Evolutionary conservation across 2,113 vertebrate genomes (phyloP), one percentile per base, ranked within the genome.

Genomic region (Diglossa brunneiventris): DNA sequence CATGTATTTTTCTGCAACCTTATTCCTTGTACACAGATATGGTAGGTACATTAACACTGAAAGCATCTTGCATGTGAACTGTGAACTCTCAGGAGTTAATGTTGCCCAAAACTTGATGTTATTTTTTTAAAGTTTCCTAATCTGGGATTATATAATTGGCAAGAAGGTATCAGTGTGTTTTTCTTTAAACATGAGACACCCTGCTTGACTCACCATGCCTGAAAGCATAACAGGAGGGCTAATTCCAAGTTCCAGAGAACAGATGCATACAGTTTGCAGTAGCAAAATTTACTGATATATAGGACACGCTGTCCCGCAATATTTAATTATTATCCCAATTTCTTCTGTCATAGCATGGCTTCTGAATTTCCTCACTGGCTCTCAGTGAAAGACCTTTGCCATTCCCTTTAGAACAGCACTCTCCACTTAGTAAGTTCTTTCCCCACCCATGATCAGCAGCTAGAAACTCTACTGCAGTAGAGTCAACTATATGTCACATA

Each of bases 401-500:
- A 50, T 9, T 8, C 6, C 46, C 28, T 84, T 89, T 79, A 79
- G 42, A 72, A 52, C 27, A 76, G 62, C 46, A 80, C 11, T 53
- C 22, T 19, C 11, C 18, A 63, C n/a, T 72, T n/a, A 23, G 4
- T 27, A 52, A 72, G 24, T 37, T 89, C 26, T 39, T 73, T 33
- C 13, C 9, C 41, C 21, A 22, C 4, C 20, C 19, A 16, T 3
- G 15, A 37, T 33, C 49, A 75, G 63, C 44, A 77, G 20, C 31
- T 77, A 82, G n/a, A 64, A 90, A 59, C 20, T 58, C 23, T 19
- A 35, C 21, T 24, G 14, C 18, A 58, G 16, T 30, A 14, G 19
- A 56, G 37, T 68, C 66, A 80, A 15, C 15, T 41, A 15, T 28
- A 39, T 0, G 0, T 63, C 46, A 88, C 23, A 41, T 4, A 55